phyloP scores from a whole-genome alignment of 2,888 invertebrate genomes.

The Hirtodrosophila confusa region DNA sequence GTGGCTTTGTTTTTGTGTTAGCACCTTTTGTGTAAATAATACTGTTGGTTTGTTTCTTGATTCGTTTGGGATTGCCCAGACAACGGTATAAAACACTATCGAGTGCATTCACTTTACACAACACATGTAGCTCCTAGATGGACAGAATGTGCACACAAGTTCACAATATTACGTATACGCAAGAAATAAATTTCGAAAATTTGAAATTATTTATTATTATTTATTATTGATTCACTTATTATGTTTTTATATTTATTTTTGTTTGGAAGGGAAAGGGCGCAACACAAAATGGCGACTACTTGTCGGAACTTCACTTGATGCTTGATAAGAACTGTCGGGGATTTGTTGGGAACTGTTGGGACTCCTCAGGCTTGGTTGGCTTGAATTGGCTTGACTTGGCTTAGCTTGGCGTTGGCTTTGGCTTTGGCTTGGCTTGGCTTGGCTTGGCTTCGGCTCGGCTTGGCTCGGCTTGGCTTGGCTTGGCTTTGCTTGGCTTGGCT shows the following conservation, averaged over 20 bases:
- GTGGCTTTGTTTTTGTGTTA: slow-evolving; percentile 8
- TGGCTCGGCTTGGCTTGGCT: slow-evolving; percentile 15
- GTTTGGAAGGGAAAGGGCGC: slow-evolving; percentile 14
- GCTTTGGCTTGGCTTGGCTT: slow-evolving; percentile 31
- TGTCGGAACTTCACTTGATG: slow-evolving; percentile 34
- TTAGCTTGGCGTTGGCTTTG: slow-evolving; percentile 13
- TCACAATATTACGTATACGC: slow-evolving; percentile 58
- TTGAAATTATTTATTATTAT: slow-evolving; percentile 19
- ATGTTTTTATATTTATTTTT: no score
- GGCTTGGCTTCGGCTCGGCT: slow-evolving; percentile 4
- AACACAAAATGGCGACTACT: slow-evolving; percentile 62
- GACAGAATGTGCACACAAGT: slow-evolving; percentile 53
- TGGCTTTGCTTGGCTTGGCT: slow-evolving; percentile 23
- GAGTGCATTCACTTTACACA: slow-evolving; percentile 31
- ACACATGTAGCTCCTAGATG: slow-evolving; percentile 14
- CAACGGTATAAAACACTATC: slow-evolving; percentile 7
- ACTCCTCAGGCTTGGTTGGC: slow-evolving; percentile 16
- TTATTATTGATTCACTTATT: slow-evolving; percentile 11
- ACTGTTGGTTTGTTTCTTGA: slow-evolving; percentile 34
- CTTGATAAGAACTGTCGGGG: not conserved
- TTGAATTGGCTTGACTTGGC: slow-evolving; percentile 19
- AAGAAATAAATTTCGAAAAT: slow-evolving; percentile 18
- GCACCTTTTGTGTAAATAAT: slow-evolving; percentile 38
- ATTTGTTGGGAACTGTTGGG: slow-evolving; percentile 20
- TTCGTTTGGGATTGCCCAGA: not conserved